Evolutionary conservation across 92 coral and sea anemone genomes (phyloP), one percentile per base, ranked within the genome.

Genomic region (Epizoanthus illoricatus): DNA sequence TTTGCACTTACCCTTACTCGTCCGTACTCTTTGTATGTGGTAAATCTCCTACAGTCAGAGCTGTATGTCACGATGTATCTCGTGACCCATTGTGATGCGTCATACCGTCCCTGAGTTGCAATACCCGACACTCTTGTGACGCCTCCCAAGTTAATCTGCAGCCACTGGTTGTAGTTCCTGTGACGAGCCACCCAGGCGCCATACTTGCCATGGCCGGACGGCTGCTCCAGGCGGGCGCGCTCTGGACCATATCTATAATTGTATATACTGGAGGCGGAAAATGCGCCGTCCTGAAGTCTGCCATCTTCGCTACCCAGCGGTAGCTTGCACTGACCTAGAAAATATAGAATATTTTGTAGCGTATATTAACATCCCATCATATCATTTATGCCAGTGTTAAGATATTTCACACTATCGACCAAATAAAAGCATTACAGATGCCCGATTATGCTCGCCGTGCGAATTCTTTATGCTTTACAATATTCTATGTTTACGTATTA

Each of bases 181-280:
- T 81, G 15, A 61, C 61, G 83, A n/a, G 97, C 87, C 39, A 91
- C 88, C 97, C 97, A 92, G 3, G 88, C 97, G 10, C 97, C 97
- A 15, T 86, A 73, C 49, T 90, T 88, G 4, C 97, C 89, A 59
- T 88, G 85, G 5, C 86, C 88, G 4, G 84, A 73, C 2, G 89
- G 80, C 60, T 80, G 84, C 56, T 90, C 88, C 0, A 92, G 76
- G 43, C 92, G 83, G 41, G 94, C 97, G 57, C 97, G 86, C 45
- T 92, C 97, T 42, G 97, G 94, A 49, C 97, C 97, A 52, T 88
- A 87, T 59, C 75, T 81, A 62, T 90, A 88, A 89, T 86, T 90
- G 57, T 81, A 90, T 19, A 80, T 74, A 0, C 89, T 79, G 18
- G 90, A 91, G 13, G 97, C 92, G 6, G 87, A 81, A 17, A 92